phyloP scores from a whole-genome alignment of 2,888 invertebrate species.

The Ochlodes sylvanus region DNA sequence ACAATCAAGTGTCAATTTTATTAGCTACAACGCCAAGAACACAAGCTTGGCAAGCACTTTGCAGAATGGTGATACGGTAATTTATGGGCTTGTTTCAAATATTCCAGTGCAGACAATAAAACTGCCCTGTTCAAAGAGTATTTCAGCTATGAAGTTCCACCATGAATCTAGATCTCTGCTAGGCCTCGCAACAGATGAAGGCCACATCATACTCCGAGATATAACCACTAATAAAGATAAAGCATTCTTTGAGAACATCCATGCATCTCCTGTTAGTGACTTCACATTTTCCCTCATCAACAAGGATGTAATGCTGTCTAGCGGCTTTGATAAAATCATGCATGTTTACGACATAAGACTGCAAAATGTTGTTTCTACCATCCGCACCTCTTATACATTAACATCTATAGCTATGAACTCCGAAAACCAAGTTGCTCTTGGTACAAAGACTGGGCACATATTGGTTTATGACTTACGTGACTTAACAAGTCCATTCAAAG shows the following conservation, averaged over 20 bases:
- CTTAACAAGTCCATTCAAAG: conserved; percentile 71
- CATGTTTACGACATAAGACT: conserved; percentile 84
- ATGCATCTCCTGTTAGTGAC: conserved; percentile 85
- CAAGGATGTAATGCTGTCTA: conserved; percentile 81
- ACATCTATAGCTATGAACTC: conserved; percentile 73
- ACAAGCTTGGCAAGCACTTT: conserved; percentile 77
- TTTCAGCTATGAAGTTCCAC: conserved; percentile 80
- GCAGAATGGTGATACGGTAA: conserved; percentile 78
- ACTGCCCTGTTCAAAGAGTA: conserved; percentile 69
- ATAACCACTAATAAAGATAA: conserved; percentile 77
- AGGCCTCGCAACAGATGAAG: conserved; percentile 81
- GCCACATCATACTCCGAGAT: conserved; percentile 75
- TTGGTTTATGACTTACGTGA: conserved; percentile 84
- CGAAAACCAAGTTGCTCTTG: conserved; percentile 81
- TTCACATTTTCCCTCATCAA: conserved; percentile 83
- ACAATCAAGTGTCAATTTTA: conserved; percentile 67
- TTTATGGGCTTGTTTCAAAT: conserved; percentile 80
- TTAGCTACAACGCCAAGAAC: conserved; percentile 80
- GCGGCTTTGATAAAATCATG: conserved; percentile 84
- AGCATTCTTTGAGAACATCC: conserved; percentile 77
- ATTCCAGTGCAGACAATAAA: conserved; percentile 75
- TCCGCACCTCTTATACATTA: conserved; percentile 68
- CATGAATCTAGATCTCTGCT: conserved; percentile 74
- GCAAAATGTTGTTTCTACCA: conserved; percentile 74
- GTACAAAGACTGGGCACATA: conserved; percentile 82